Percentiles rank a stretch among this genome's conserved stretches.
Conservation (phyloP, 2,797 vertebrate species). For the Hydrophis major region DNA sequence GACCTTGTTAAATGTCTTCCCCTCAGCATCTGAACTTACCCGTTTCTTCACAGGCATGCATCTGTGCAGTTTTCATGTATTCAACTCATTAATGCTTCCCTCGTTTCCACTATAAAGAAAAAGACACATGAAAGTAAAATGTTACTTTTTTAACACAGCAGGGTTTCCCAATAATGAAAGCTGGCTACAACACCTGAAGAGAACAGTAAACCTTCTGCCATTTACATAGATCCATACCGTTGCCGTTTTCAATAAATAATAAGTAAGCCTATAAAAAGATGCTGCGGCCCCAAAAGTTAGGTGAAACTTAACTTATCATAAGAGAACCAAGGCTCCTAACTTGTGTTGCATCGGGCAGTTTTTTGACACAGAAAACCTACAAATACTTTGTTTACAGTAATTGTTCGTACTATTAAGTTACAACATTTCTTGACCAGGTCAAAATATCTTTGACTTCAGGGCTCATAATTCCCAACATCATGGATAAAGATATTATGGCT, state of each 20-base stretch:
- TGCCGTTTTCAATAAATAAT: background rate
- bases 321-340: constrained; percentile 51
- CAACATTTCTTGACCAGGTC: background rate
- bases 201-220: constrained; percentile 64
- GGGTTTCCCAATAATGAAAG: constrained; percentile 68
- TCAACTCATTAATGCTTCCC: constrained; percentile 71
- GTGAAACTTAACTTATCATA: constrained; percentile 38
- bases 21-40: constrained; percentile 59
- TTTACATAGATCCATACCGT: constrained; percentile 62
- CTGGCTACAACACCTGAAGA: constrained; percentile 68
- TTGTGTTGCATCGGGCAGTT: constrained; percentile 32
- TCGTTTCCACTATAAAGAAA: constrained; percentile 63
- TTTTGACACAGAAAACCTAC: constrained; percentile 31
- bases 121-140: constrained; percentile 68
- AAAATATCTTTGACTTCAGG: background rate
- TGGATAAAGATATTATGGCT: background rate
- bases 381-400: constrained; percentile 19
- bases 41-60: constrained; percentile 61
- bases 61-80: constrained; percentile 62
- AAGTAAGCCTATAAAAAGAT: background rate
- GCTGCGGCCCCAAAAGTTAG: constrained; percentile 38
- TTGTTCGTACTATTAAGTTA: background rate
- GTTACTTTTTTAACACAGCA: constrained; percentile 66
- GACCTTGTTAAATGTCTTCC: constrained; percentile 68
- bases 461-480: background rate